Percentiles rank a stretch among this genome's conserved stretches.
Evolutionary conservation across 1,140 invertebrate genomes (phyloP).

Genomic region (Drosophila murphyi): DNA sequence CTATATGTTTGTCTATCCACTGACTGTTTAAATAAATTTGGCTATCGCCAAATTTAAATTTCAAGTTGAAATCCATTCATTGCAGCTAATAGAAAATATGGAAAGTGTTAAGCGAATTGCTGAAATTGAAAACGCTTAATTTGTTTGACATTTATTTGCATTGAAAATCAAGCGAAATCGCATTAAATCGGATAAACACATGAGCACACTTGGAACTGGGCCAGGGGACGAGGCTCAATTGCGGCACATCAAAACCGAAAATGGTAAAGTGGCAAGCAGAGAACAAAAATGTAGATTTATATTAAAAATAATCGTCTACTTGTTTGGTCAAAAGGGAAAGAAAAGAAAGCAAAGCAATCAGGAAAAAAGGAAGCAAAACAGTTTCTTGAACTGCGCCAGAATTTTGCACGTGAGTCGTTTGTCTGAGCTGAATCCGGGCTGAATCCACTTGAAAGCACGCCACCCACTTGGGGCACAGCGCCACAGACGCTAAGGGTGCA

Average conservation of each 20-base stretch:
- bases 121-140: constrained; percentile 54
- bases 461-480: constrained; percentile 48
- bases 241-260: constrained; percentile 72
- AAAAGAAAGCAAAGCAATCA: too few relatives aligned
- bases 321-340: constrained; percentile 40
- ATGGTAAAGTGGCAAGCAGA: constrained; percentile 77
- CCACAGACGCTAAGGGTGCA: neutral
- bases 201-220: constrained; percentile 9
- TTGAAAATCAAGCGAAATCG: constrained; percentile 61
- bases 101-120: constrained; percentile 14
- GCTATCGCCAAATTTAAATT: too few relatives aligned
- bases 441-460: constrained; percentile 61
- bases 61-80: too few relatives aligned
- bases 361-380: constrained; percentile 37
- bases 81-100: neutral
- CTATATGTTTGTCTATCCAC: too few relatives aligned
- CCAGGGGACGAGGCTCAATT: constrained; percentile 52
- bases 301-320: constrained; percentile 56
- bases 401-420: constrained; percentile 68
- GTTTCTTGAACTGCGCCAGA: constrained; percentile 25
- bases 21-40: too few relatives aligned
- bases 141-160: constrained; percentile 41
- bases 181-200: constrained; percentile 21
- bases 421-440: constrained; percentile 47
- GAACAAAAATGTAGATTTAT: constrained; percentile 72